These are phyloP conservation scores for Antigone vipio DNA, from an alignment of 2,113 vertebrate species.

Conservation along the genomic window DNA sequence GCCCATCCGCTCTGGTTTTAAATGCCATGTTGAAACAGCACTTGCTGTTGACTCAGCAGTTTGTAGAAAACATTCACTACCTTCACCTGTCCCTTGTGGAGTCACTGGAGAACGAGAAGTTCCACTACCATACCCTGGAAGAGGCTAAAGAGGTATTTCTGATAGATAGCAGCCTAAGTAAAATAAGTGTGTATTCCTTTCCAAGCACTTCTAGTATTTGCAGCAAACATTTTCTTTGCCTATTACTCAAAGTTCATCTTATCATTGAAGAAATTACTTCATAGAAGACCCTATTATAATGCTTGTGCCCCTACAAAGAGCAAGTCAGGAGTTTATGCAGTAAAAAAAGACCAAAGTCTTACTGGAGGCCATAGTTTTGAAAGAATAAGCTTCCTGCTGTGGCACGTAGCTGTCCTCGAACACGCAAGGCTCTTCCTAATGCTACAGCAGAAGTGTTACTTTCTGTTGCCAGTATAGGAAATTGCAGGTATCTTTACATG, in stretches of 20 bases:
- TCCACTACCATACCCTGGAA: slow-evolving; percentile 88
- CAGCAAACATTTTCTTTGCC: background rate
- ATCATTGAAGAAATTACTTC: background rate
- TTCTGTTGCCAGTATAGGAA: background rate
- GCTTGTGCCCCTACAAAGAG: background rate
- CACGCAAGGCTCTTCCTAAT: background rate
- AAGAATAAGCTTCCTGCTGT: background rate
- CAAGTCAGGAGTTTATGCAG: background rate
- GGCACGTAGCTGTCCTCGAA: background rate
- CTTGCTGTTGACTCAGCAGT: slow-evolving; percentile 76
- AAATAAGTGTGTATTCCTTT: fast-evolving
- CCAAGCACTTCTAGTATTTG: fast-evolving
- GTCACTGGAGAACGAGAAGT: slow-evolving; percentile 76
- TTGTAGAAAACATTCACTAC: slow-evolving; percentile 70
- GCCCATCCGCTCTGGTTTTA: slow-evolving; percentile 71
- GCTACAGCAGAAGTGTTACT: background rate
- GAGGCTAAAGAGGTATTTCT: slow-evolving; percentile 81
- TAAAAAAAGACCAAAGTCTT: no score
- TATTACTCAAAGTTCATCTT: background rate
- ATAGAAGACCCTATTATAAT: background rate
- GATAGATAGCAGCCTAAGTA: background rate
- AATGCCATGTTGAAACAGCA: slow-evolving; percentile 86
- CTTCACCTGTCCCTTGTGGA: slow-evolving; percentile 76
- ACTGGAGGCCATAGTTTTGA: background rate
- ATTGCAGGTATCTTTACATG: background rate